Conservation (phyloP, 2,113 vertebrate species). For the Xenotilapia caudafasciata region DNA sequence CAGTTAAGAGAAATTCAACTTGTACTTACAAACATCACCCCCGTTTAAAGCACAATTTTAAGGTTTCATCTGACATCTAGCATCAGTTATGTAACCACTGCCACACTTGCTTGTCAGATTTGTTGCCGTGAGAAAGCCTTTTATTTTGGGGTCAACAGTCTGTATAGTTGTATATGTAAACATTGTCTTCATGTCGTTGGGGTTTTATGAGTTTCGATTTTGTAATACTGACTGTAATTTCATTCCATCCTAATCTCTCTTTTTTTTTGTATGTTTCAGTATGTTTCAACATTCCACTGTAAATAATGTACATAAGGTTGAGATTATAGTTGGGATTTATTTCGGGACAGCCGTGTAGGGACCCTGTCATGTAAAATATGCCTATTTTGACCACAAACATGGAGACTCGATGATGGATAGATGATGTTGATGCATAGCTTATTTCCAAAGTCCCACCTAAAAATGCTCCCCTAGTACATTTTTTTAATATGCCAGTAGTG, state of each 20-base stretch:
- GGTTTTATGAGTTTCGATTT: conserved; percentile 49
- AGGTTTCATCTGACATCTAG: neutral
- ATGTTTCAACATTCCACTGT: conserved; percentile 70
- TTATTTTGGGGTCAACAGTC: neutral
- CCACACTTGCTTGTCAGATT: conserved; percentile 30
- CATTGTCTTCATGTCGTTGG: conserved; percentile 46
- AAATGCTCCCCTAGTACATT: conserved; percentile 42
- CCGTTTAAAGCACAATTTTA: conserved; percentile 53
- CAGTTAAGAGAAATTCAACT: neutral
- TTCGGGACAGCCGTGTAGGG: conserved; percentile 46
- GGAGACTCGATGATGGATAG: conserved; percentile 40
- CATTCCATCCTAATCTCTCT: conserved; percentile 64
- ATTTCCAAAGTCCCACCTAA: conserved; percentile 50
- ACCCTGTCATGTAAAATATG: conserved; percentile 50
- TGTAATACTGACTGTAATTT: conserved; percentile 56
- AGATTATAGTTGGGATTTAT: conserved; percentile 62
- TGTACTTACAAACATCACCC: neutral
- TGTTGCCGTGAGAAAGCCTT: neutral
- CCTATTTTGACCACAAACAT: conserved; percentile 58
- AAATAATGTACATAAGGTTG: conserved; percentile 73
- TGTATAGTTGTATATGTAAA: conserved; percentile 36
- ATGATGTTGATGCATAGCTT: conserved; percentile 46
- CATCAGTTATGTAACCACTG: conserved; percentile 37
- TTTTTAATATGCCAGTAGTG: conserved; percentile 52
- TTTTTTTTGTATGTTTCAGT: conserved; percentile 61